Percentiles rank a stretch among this genome's conserved stretches.
Evolutionary conservation across 2,888 invertebrate species (phyloP).

Genomic region (Hartigia nigra): DNA sequence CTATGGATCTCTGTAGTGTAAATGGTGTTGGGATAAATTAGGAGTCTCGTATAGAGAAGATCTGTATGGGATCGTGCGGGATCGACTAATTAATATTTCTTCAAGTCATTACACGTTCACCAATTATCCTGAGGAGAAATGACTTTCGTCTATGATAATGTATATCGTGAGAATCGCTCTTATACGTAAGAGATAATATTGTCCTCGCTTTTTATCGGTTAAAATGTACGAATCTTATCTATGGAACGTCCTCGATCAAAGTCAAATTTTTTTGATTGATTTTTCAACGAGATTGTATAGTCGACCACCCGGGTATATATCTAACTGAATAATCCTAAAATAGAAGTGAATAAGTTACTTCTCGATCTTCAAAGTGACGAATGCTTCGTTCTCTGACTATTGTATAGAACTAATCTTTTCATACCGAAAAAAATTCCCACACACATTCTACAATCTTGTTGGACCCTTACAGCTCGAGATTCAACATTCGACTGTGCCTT

Average conservation of each 20-base stretch:
- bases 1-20: not conserved
- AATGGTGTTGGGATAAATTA: conserved; percentile 6
- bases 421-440: not conserved
- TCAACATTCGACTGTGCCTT: not conserved
- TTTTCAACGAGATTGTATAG: not conserved
- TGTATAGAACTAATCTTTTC: not conserved
- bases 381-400: not conserved
- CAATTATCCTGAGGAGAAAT: not conserved
- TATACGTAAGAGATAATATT: not conserved
- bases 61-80: not conserved
- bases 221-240: not conserved
- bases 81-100: not conserved
- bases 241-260: not conserved
- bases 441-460: not conserved
- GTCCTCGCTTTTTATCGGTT: not conserved
- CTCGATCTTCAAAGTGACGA: not conserved
- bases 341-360: not conserved
- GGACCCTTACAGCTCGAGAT: not conserved
- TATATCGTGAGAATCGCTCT: not conserved
- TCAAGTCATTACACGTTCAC: not conserved
- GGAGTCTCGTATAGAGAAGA: not conserved
- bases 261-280: not conserved
- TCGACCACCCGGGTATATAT: not conserved
- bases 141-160: not conserved
- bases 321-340: not conserved